Evolutionary conservation across 2,797 vertebrate genomes (phyloP).

Genomic region (Eutrigla gurnardus): DNA sequence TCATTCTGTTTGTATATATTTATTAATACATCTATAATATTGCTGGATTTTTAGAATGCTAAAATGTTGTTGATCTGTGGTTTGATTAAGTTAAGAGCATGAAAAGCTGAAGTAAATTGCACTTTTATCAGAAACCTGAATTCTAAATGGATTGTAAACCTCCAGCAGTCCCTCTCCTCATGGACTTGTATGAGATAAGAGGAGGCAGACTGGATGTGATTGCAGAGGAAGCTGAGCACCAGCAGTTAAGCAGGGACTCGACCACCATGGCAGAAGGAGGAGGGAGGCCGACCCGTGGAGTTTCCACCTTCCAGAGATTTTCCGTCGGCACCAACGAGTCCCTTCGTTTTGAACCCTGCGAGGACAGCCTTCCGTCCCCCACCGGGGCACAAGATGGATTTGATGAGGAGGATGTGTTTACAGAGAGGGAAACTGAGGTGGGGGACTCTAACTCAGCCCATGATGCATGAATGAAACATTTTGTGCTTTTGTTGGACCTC

Average conservation of each 20-base stretch:
- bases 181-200: conserved; percentile 87
- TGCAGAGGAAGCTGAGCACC: conserved; percentile 78
- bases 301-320: conserved; percentile 73
- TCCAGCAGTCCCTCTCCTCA: conserved; percentile 47
- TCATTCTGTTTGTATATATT: neutral
- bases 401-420: conserved; percentile 71
- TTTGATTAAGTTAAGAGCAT: neutral
- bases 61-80: neutral
- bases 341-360: conserved; percentile 72
- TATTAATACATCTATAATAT: too few relatives aligned
- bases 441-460: neutral
- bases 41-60: neutral
- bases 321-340: conserved; percentile 77
- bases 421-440: conserved; percentile 61
- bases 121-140: neutral
- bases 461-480: neutral
- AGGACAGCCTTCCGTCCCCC: conserved; percentile 62
- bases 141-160: neutral
- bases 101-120: neutral
- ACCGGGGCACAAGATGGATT: conserved; percentile 57
- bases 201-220: conserved; percentile 84
- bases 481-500: neutral
- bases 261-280: conserved; percentile 49
- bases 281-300: conserved; percentile 12
- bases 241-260: conserved; percentile 52